These are phyloP conservation scores for Eulemur macaco DNA, from an alignment of 2,113 vertebrate genomes.

Conservation along the genomic window DNA sequence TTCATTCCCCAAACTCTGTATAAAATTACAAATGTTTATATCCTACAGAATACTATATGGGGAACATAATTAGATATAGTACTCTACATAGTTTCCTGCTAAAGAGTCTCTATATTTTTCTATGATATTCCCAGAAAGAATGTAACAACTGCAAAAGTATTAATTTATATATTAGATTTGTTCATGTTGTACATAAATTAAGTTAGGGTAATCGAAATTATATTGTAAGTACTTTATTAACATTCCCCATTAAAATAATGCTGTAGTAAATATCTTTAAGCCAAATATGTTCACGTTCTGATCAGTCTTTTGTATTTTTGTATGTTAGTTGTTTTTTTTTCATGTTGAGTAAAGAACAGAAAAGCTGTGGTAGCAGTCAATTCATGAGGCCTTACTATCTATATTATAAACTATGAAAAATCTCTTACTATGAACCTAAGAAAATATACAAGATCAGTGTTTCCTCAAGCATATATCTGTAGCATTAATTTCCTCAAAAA, in stretches of 20 bases:
- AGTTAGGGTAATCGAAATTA: neutral
- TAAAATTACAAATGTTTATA: neutral
- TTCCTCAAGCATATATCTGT: neutral
- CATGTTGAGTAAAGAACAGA: neutral
- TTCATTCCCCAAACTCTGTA: neutral
- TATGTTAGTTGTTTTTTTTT: neutral
- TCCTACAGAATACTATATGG: neutral
- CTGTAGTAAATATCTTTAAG: neutral
- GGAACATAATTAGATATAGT: neutral
- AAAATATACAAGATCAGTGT: neutral
- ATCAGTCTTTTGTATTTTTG: neutral
- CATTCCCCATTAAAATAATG: neutral
- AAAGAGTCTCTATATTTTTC: neutral
- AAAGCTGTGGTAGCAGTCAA: neutral
- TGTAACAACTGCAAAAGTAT: neutral
- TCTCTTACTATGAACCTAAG: neutral
- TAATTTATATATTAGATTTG: neutral
- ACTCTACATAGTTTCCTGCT: neutral
- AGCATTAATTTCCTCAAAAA: neutral
- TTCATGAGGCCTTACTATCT: neutral
- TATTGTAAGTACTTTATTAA: neutral
- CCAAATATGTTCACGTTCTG: neutral
- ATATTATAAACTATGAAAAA: neutral
- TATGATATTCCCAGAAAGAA: neutral
- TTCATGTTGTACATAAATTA: conserved; percentile 4